A percentile compares a stretch with the other conserved stretches of the same genome.
Conservation (phyloP, 2,888 invertebrate genomes). For the Drosophila imparisetae region DNA sequence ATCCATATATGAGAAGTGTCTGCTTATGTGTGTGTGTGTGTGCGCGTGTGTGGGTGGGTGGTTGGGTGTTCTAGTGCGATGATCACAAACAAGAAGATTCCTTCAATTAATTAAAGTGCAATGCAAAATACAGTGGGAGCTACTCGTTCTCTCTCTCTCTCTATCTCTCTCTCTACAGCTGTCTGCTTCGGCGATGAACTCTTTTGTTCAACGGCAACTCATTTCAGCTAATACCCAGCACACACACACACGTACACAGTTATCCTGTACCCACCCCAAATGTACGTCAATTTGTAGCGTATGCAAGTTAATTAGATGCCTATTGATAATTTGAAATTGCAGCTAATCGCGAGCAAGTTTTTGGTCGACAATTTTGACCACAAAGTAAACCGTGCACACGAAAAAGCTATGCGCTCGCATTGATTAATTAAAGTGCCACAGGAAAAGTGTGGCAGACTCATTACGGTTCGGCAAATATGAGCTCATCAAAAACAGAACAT, state of each 20-base stretch:
- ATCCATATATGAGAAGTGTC: constrained; percentile 4
- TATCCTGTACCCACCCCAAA: neutral
- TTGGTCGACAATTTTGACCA: constrained; percentile 36
- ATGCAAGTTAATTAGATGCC: constrained; percentile 70
- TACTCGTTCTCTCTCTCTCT: neutral
- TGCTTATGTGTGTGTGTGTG: neutral
- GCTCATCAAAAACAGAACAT: constrained; percentile 43
- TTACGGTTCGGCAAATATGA: constrained; percentile 30
- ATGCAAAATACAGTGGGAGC: neutral
- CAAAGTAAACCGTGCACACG: constrained; percentile 22
- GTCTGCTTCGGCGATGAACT: neutral
- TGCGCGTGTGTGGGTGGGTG: neutral
- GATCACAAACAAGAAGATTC: neutral
- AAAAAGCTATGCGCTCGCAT: constrained; percentile 21
- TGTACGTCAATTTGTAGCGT: constrained; percentile 10
- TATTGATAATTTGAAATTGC: constrained; percentile 69
- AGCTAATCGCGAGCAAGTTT: constrained; percentile 52
- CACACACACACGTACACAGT: neutral
- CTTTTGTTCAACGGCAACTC: neutral
- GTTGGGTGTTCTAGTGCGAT: constrained; percentile 4
- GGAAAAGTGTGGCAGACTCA: constrained; percentile 35
- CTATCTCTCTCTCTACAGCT: neutral
- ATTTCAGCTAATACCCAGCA: neutral
- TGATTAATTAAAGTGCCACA: constrained; percentile 77
- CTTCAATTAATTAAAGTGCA: constrained; percentile 8